Base-by-base conservation (phyloP, 23 tunicate genomes). In the Pegea sp. region DNA sequence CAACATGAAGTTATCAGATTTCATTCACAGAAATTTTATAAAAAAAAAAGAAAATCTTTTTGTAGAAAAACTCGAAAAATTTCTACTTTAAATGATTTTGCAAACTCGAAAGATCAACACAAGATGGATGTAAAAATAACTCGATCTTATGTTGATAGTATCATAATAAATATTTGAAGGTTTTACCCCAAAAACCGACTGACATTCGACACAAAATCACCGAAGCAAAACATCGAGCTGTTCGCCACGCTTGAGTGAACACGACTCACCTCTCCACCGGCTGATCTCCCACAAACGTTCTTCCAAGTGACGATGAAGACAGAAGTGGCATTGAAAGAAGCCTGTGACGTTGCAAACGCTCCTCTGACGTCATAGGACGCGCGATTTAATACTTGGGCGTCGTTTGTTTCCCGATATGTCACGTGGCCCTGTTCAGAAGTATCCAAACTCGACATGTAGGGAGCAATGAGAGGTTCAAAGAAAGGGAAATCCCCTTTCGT, bases 251-350 rank as follows among this genome's bases (percentile, higher is more conserved):
- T n/a, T n/a, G n/a, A n/a, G n/a, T 38, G 11, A 50, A 5, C 49
- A 1, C 28, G 18, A 49, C 84, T 61, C 29, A 81, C 93, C 49
- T 57, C 63, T 44, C 59, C 63, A 21, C 63, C 59, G 8, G 56
- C 27, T 2, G 76, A 58, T 29, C 44, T 44, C n/a, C 84, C 84
- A 30, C 63, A 60, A 28, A 84, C 71, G 24, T 57, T 49, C 23
- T 67, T 27, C 95, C 95, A 84, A 0, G 95, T 84, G 7, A 68
- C 95, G 38, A 74, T 50, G 57, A 84, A 84, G n/a, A 33, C 95
- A 4, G 84, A 50, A 34, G 68, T 68, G 0, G 84, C 95, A 18
- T 68, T 67, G 67, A 84, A 84, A 28, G 50, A 69, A 1, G 57
- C 60, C 2, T 68, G 76, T 23, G 44, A 57, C 7, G 33, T 56